Percentiles rank a stretch among this genome's conserved stretches.
phyloP scores from a whole-genome alignment of 1,140 invertebrate genomes.

The Periplaneta americana region DNA sequence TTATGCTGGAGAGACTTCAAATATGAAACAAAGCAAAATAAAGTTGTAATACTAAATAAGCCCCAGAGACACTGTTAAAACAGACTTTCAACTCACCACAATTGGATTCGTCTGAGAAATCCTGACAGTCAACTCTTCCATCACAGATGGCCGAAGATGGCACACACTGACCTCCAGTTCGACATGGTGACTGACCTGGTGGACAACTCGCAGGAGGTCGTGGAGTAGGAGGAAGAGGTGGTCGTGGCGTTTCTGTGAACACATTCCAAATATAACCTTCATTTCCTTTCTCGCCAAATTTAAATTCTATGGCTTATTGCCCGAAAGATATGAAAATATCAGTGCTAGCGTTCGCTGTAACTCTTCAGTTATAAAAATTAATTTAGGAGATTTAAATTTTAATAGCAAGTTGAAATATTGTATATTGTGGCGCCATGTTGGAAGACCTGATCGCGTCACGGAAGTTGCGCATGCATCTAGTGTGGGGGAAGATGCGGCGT shows the following conservation, averaged over 20 bases:
- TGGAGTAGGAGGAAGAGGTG: not conserved
- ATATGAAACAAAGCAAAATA: not conserved
- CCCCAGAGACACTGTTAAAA: not conserved
- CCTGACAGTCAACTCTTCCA: slow-evolving; percentile 63
- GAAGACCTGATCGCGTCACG: too few species aligned
- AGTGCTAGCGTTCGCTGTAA: too few species aligned
- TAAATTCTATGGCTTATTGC: too few species aligned
- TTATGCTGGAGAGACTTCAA: not conserved
- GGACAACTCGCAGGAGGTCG: not conserved
- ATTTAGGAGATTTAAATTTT: too few species aligned
- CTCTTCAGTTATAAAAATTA: too few species aligned
- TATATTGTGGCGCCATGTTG: too few species aligned
- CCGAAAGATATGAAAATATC: too few species aligned
- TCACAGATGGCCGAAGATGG: slow-evolving; percentile 60
- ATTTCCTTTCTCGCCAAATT: too few species aligned
- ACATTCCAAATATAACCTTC: not conserved
- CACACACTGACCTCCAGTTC: slow-evolving; percentile 56
- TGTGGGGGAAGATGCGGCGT: too few species aligned
- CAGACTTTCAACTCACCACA: slow-evolving; percentile 32
- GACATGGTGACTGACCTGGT: slow-evolving; percentile 40
- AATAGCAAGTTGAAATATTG: too few species aligned
- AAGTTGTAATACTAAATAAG: too few species aligned
- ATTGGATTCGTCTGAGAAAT: slow-evolving; percentile 65
- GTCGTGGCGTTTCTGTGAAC: not conserved
- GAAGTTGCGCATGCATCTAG: too few species aligned